Percentiles rank a stretch among this genome's conserved stretches.
phyloP scores from a whole-genome alignment of 2,888 invertebrate species.

The Dendrolimus houi region DNA sequence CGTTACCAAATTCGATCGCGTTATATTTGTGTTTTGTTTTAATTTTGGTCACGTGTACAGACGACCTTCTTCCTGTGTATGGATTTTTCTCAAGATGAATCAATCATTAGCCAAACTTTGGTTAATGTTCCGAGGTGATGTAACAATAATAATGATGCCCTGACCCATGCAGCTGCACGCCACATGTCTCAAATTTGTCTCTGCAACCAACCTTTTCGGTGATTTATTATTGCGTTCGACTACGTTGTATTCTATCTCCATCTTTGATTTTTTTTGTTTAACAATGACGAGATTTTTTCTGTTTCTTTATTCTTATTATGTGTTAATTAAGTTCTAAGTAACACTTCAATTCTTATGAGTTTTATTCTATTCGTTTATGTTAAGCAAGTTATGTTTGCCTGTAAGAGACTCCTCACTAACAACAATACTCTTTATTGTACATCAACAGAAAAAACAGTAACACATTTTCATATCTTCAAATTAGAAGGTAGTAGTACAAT shows the following conservation, averaged over 20 bases:
- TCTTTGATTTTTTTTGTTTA: neutral
- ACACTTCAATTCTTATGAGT: too few relatives aligned
- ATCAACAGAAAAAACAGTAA: too few relatives aligned
- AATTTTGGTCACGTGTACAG: slow-evolving; percentile 53
- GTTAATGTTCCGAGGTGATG: neutral
- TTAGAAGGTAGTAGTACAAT: too few relatives aligned
- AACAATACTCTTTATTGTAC: too few relatives aligned
- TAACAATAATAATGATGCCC: slow-evolving; percentile 16
- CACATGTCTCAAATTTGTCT: slow-evolving; percentile 64
- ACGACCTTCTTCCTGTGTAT: slow-evolving; percentile 16
- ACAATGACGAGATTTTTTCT: too few relatives aligned
- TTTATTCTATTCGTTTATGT: too few relatives aligned
- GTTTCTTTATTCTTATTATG: too few relatives aligned
- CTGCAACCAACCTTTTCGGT: slow-evolving; percentile 43
- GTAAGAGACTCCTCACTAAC: too few relatives aligned
- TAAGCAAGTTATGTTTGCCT: too few relatives aligned
- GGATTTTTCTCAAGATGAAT: slow-evolving; percentile 6
- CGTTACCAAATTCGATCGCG: slow-evolving; percentile 44
- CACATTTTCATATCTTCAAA: too few relatives aligned
- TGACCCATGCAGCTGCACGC: slow-evolving; percentile 54
- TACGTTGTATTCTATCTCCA: neutral
- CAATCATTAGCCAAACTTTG: slow-evolving; percentile 1
- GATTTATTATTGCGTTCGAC: slow-evolving; percentile 45
- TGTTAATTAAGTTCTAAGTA: too few relatives aligned
- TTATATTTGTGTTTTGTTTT: slow-evolving; percentile 52